Evolutionary conservation across 2,888 invertebrate species (phyloP), one percentile per base, ranked within the genome.

Genomic region (Patella pellucida): DNA sequence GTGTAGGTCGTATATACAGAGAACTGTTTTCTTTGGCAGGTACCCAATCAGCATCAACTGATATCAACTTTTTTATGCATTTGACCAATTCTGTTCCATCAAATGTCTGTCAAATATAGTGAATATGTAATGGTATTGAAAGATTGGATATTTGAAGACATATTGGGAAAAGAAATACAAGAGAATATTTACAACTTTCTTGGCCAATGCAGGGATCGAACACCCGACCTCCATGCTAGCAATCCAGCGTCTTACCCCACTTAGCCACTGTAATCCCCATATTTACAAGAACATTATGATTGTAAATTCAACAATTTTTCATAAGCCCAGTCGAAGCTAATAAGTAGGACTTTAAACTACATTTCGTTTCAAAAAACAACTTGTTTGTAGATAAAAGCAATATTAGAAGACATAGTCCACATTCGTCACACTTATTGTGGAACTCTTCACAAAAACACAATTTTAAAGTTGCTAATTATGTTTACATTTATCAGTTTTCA

Each of bases 21-120:
- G 98, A 97, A 62, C 95, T 93, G 87, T 95, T 95, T 12, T 85
- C 84, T 14, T 95, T 94, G 90, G 96, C 95, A 11, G 99, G 99
- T 12, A 99, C 97, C 99, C 99, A 99, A 92, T 98, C 98, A 87
- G 96, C 95, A 90, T 99, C 99, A 81, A 99, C 94, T 87, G 95
- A 94, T 75, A 99, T 92, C 79, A 99, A 93, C 86, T 96, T 94
- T 84, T 94, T 93, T 68, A 99, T 92, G 89, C 97, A 96, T 86
- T 95, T 94, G 75, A 97, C 93, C 81, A 98, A 92, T 91, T 99
- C 97, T 7, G 94, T 92, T 1, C 95, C 94, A 88, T 96, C 95
- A 91, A 99, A 99, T 73, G 94, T 94, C 92, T 92, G 81, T 12
- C 89, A 76, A 62, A n/a, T n/a, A 78, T 51, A 74, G 15, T 68